Conservation (phyloP, 2,797 vertebrate species). For the Meriones psammophilus region DNA sequence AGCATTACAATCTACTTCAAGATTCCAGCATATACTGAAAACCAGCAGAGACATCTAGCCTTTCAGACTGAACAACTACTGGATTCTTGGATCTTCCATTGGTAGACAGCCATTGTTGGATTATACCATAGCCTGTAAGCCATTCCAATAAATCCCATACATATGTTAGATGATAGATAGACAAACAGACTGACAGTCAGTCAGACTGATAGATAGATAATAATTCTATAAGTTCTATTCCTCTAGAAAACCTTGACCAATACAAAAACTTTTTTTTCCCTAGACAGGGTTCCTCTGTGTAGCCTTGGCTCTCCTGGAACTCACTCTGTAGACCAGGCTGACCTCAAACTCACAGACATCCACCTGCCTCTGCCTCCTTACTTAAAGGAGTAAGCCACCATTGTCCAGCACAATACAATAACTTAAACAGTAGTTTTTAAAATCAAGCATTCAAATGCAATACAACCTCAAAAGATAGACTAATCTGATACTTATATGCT, state of each 20-base stretch:
- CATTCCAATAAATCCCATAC: neutral
- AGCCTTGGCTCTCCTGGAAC: too few relatives aligned
- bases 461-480: neutral
- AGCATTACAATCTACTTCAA: neutral
- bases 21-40: neutral
- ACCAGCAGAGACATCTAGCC: neutral
- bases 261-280: too few relatives aligned
- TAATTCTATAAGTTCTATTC: neutral
- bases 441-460: neutral
- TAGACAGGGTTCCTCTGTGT: too few relatives aligned
- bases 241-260: neutral
- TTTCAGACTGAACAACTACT: neutral
- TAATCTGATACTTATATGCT: neutral
- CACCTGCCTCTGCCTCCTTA: too few relatives aligned
- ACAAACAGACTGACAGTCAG: neutral
- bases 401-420: neutral
- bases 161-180: neutral
- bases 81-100: neutral
- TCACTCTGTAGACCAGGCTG: too few relatives aligned
- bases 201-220: neutral
- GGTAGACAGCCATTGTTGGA: neutral
- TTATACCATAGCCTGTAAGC: neutral
- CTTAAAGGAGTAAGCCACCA: too few relatives aligned
- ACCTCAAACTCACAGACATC: too few relatives aligned
- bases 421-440: neutral